phyloP scores from a whole-genome alignment of 2,888 invertebrate genomes.

The Eledona agricola region DNA sequence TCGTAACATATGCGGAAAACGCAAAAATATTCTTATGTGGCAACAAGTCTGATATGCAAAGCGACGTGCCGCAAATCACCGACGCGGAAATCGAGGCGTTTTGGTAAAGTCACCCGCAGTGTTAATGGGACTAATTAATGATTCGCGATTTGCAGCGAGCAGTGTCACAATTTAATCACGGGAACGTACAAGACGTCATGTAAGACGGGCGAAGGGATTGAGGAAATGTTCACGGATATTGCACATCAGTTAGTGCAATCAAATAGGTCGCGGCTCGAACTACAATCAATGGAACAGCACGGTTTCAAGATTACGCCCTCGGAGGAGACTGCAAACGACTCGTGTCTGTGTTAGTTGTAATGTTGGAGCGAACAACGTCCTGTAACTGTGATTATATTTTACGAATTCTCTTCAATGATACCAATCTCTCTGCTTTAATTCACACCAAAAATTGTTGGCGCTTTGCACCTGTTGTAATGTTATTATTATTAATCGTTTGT shows the following conservation, averaged over 20 bases:
- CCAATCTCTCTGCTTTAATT: constrained; percentile 5
- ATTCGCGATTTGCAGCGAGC: constrained; percentile 81
- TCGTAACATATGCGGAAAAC: constrained; percentile 93
- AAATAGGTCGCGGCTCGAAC: constrained; percentile 82
- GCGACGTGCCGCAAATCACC: constrained; percentile 79
- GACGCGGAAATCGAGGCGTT: constrained; percentile 90
- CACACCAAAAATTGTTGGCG: constrained; percentile 17
- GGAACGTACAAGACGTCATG: constrained; percentile 91
- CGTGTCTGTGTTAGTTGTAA: constrained; percentile 62
- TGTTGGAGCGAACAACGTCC: constrained; percentile 14
- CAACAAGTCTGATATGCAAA: constrained; percentile 81
- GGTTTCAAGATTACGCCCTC: constrained; percentile 77
- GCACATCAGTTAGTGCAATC: constrained; percentile 81
- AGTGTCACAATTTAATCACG: constrained; percentile 90
- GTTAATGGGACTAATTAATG: constrained; percentile 15
- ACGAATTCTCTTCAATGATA: constrained; percentile 18
- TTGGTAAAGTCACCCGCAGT: constrained; percentile 65
- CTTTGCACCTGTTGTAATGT: constrained; percentile 19
- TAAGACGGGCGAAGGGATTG: constrained; percentile 84
- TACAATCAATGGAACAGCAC: constrained; percentile 80
- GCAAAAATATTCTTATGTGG: constrained; percentile 95
- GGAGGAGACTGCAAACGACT: constrained; percentile 65
- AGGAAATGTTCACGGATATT: constrained; percentile 92
- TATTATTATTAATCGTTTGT: constrained; percentile 6
- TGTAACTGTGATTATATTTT: constrained; percentile 34